These are phyloP conservation scores for Sphinx pinastri DNA, from an alignment of 2,888 invertebrate genomes.

Conservation along the genomic window DNA sequence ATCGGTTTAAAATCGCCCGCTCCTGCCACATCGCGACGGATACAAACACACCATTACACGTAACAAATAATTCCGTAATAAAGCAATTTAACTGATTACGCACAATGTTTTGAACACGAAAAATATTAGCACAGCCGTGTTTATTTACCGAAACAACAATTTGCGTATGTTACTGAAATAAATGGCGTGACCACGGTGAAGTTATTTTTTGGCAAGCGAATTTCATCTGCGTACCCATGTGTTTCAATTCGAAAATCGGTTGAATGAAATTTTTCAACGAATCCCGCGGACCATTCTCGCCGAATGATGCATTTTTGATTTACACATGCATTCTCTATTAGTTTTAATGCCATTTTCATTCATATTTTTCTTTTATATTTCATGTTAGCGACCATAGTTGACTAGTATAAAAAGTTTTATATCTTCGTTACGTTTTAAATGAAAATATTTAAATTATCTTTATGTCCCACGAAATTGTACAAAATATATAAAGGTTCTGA, in stretches of 20 bases:
- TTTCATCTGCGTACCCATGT: neutral
- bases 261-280: slow-evolving; percentile 16
- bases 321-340: slow-evolving; percentile 26
- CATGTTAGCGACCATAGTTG: neutral
- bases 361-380: neutral
- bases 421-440: too few species aligned
- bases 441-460: too few species aligned
- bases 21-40: too few species aligned
- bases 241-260: slow-evolving; percentile 21
- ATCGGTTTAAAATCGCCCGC: too few species aligned
- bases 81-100: neutral
- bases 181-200: slow-evolving; percentile 8
- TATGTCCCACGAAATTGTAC: too few species aligned
- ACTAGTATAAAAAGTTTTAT: too few species aligned
- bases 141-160: slow-evolving; percentile 9
- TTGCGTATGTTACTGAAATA: slow-evolving; percentile 9
- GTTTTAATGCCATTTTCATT: slow-evolving; percentile 3
- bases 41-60: neutral
- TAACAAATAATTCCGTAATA: neutral
- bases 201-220: slow-evolving; percentile 24
- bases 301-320: slow-evolving; percentile 28
- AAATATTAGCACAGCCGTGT: neutral
- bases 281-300: neutral
- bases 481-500: too few species aligned
- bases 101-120: neutral